Evolutionary conservation across 1,140 invertebrate species (phyloP), one percentile per base, ranked within the genome.

Genomic region (Apis dorsata): DNA sequence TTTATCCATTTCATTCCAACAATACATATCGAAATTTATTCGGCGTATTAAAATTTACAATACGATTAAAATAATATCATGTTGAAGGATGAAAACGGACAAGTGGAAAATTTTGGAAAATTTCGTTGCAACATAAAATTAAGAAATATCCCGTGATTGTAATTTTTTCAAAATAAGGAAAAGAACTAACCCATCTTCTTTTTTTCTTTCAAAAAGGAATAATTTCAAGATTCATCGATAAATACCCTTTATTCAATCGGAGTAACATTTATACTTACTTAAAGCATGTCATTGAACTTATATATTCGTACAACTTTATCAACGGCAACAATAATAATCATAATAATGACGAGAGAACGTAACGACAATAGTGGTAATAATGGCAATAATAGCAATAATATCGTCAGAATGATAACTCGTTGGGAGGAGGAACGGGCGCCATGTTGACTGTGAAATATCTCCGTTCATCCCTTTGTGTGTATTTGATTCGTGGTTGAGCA

Each of bases 201-300:
- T 44, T 44, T 44, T 44, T 44, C 34, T 44, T 44, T 74, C 12
- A 53, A 1, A 4, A 15, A 71, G 10, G n/a, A 55, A 65, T n/a
- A 60, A 75, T 2, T 62, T 82, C 28, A 87, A 62, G 82, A 85
- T 92, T 93, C 91, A 92, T 94, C 92, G 93, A 93, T 94, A 93
- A 94, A 94, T 93, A 94, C 92, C 92, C 92, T 94, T 94, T 94
- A 94, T 94, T 94, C 93, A 93, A 93, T 93, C 91, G 91, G 91
- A 94, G 92, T 94, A 94, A 94, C 93, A 94, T 94, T 93, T 93
- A 94, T 93, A 91, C 92, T 93, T 92, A 93, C 90, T 93, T 93
- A 93, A 93, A 94, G 92, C 91, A 93, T 93, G 91, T 91, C 91
- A 91, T 91, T 90, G 90, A 94, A 94, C 90, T 93, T 93, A 94